Conservation (phyloP, 1,140 invertebrate species). For the Lysiphlebus fabarum region DNA sequence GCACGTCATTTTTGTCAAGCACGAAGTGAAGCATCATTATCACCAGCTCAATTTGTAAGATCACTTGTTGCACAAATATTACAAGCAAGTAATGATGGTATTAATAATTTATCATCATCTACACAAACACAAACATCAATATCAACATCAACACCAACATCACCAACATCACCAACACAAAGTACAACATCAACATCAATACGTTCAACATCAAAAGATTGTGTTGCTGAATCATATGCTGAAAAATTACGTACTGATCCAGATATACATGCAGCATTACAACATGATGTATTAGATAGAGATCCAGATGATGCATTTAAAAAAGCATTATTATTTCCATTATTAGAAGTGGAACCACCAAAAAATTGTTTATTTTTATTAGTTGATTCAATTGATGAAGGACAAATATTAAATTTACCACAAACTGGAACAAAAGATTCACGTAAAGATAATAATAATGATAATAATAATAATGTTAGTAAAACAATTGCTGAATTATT, state of each 20-base stretch:
- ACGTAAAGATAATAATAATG: slow-evolving; percentile 51
- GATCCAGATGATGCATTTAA: slow-evolving; percentile 90
- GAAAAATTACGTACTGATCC: slow-evolving; percentile 74
- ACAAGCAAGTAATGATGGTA: slow-evolving; percentile 48
- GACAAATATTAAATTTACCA: slow-evolving; percentile 45
- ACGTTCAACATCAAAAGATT: slow-evolving; percentile 41
- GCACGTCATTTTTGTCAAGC: slow-evolving; percentile 81
- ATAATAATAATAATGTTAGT: slow-evolving; percentile 51
- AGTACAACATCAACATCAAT: slow-evolving; percentile 19
- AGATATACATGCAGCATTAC: slow-evolving; percentile 69
- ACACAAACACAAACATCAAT: slow-evolving; percentile 25
- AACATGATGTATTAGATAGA: slow-evolving; percentile 70
- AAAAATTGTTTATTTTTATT: slow-evolving; percentile 81
- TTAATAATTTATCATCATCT: slow-evolving; percentile 36
- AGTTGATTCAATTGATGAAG: slow-evolving; percentile 91
- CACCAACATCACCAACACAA: slow-evolving; percentile 42
- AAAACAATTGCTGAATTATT: slow-evolving; percentile 81
- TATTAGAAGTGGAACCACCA: slow-evolving; percentile 78
- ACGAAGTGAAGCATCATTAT: slow-evolving; percentile 59
- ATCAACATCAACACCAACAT: slow-evolving; percentile 31
- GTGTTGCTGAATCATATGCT: slow-evolving; percentile 74
- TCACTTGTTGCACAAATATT: slow-evolving; percentile 74
- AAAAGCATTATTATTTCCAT: slow-evolving; percentile 79
- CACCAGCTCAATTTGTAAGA: slow-evolving; percentile 78
- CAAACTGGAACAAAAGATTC: slow-evolving; percentile 45